phyloP scores from a whole-genome alignment of 2,888 invertebrate species.

The Proisotoma minuta region DNA sequence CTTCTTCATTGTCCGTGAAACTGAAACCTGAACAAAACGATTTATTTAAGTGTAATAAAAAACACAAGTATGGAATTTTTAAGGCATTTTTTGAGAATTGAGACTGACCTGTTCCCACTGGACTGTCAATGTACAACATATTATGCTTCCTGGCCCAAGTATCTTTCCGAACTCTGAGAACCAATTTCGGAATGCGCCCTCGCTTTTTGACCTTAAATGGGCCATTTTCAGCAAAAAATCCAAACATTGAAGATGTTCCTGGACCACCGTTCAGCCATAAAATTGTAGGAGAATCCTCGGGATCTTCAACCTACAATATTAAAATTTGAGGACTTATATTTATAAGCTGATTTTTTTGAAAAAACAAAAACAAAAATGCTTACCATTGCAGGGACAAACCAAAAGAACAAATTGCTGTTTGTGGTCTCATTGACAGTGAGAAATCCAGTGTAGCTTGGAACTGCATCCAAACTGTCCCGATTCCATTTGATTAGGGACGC shows the following conservation, averaged over 20 bases:
- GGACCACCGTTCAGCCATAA: slow-evolving; percentile 61
- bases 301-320: slow-evolving; percentile 9
- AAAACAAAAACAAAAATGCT: not conserved
- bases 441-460: slow-evolving; percentile 16
- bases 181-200: slow-evolving; percentile 31
- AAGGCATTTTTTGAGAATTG: not conserved
- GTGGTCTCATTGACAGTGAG: slow-evolving; percentile 13
- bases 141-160: slow-evolving; percentile 76
- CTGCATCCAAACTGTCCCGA: not conserved
- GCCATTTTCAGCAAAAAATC: slow-evolving; percentile 60
- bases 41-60: not conserved
- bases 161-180: slow-evolving; percentile 53
- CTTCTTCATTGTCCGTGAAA: slow-evolving; percentile 69
- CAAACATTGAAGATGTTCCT: slow-evolving; percentile 57
- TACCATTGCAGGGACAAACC: slow-evolving; percentile 17
- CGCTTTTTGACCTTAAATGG: slow-evolving; percentile 53
- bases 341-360: not conserved
- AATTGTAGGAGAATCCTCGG: slow-evolving; percentile 50
- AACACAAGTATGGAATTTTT: too few relatives aligned
- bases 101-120: slow-evolving; percentile 67
- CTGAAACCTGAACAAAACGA: slow-evolving; percentile 64
- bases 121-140: slow-evolving; percentile 85
- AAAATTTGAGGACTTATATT: not conserved
- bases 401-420: slow-evolving; percentile 13
- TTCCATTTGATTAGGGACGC: slow-evolving; percentile 1